Conservation (phyloP, 2,113 vertebrate species). For the Himantopus leucocephalus region DNA sequence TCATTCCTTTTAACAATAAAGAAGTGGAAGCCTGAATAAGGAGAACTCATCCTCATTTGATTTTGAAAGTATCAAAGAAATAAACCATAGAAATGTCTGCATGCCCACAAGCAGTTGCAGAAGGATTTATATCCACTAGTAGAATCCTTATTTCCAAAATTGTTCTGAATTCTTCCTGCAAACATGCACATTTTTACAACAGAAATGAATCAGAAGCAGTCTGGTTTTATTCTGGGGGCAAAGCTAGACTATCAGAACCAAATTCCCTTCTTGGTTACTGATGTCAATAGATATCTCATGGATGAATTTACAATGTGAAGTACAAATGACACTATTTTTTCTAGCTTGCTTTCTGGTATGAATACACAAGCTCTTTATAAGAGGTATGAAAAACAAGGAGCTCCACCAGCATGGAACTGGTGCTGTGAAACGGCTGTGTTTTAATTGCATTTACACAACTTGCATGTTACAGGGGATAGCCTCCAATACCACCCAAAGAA, state of each 20-base stretch:
- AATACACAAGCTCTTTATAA: neutral
- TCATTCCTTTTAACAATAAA: neutral
- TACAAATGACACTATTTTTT: neutral
- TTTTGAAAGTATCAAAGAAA: neutral
- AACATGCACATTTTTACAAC: neutral
- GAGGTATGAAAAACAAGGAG: neutral
- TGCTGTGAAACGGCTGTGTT: slow-evolving; percentile 35
- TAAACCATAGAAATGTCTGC: neutral
- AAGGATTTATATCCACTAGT: neutral
- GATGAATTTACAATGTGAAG: neutral
- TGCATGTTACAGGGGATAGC: neutral
- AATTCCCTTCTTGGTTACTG: neutral
- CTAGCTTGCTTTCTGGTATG: neutral
- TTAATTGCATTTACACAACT: slow-evolving; percentile 50
- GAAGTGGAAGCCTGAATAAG: neutral
- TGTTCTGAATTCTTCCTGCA: neutral
- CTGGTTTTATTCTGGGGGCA: neutral
- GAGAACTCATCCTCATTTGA: neutral
- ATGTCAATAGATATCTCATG: neutral
- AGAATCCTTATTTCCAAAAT: neutral
- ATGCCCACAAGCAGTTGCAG: neutral
- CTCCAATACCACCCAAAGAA: neutral
- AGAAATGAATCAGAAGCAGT: neutral
- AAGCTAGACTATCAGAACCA: neutral
- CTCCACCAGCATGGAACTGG: neutral